Conservation (phyloP, 1,140 invertebrate genomes). For the Euborellia annulipes region DNA sequence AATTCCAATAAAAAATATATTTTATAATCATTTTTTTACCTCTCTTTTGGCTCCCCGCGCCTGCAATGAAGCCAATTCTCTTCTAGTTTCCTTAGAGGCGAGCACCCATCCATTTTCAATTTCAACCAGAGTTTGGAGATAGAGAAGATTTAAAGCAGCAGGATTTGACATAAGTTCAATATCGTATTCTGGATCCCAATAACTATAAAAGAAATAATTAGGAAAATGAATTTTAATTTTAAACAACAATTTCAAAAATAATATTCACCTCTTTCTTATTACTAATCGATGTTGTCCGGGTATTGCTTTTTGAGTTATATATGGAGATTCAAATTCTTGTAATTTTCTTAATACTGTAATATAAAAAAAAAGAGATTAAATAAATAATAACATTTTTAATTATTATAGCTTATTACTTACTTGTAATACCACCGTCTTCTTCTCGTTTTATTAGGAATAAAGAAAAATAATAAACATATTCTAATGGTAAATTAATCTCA, state of each 20-base stretch:
- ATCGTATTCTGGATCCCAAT: slow-evolving; percentile 78
- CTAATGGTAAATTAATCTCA: slow-evolving; percentile 55
- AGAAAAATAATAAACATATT: slow-evolving; percentile 73
- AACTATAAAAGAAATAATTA: slow-evolving; percentile 35
- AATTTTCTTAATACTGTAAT: slow-evolving; percentile 63
- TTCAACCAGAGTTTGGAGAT: slow-evolving; percentile 73
- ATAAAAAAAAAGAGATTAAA: slow-evolving; percentile 14
- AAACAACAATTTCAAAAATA: slow-evolving; percentile 2
- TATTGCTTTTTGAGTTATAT: slow-evolving; percentile 63
- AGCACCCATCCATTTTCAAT: slow-evolving; percentile 72
- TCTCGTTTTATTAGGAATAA: slow-evolving; percentile 70
- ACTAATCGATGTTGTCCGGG: slow-evolving; percentile 47
- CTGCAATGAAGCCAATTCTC: slow-evolving; percentile 51
- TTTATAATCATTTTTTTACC: too few species aligned
- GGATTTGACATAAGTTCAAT: slow-evolving; percentile 61
- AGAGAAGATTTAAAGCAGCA: slow-evolving; percentile 71
- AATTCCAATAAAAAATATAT: too few species aligned
- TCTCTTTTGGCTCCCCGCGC: slow-evolving; percentile 64
- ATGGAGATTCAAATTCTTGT: slow-evolving; percentile 92
- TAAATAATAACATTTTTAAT: slow-evolving; percentile 4
- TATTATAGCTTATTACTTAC: slow-evolving; percentile 27
- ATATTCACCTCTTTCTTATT: slow-evolving; percentile 50
- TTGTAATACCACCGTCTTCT: slow-evolving; percentile 46
- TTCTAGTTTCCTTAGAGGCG: slow-evolving; percentile 47
- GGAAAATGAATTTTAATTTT: not conserved